Base-by-base conservation (phyloP, 23 tunicate species). In the Oikopleura dioica region DNA sequence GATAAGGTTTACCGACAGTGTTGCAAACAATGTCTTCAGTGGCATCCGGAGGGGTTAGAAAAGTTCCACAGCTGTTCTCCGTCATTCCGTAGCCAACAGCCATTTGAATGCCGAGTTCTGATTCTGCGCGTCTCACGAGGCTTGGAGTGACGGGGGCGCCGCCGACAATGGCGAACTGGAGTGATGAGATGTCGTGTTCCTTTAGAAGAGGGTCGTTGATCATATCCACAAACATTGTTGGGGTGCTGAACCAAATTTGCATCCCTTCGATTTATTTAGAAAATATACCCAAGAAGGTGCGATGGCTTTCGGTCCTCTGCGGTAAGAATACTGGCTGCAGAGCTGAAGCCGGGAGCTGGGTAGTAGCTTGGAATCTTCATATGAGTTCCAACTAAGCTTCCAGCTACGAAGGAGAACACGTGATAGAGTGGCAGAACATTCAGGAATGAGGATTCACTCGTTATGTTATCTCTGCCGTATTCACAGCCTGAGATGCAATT, bases 1-100 rank as follows among this genome's bases (percentile, higher is more conserved):
- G 86, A 78, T 85, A 84, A 16, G 96, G 96, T 4, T 79, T 38
- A 4, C 96, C 96, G 0, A 89, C 96, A 24, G 86, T 63, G 26
- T 63, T 63, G 33, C 16, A 23, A 24, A 31, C 26, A 28, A 24
- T 5, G 72, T 63, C 72, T 28, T 63, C 72, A 63, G 30, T 23
- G 4, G 72, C 16, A 21, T 31, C 72, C 16, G 16, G 72, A 23
- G 72, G 72, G 29, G 26, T 31, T 63, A 63, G 26, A 63, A 63
- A 63, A 5, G 72, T 16, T 23, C 72, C 72, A 28, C 72, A 63
- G 26, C 30, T 63, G 72, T 63, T 63, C 26, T 63, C 72, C 5
- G 72, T 63, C 72, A 63, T 63, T 63, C 72, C 72, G 72, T 63
- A 63, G 29, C 72, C 72, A 23, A 63, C 72, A 23, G 72, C 29